Conservation (phyloP, 2,888 invertebrate species). For the Muschampia plurimacula region DNA sequence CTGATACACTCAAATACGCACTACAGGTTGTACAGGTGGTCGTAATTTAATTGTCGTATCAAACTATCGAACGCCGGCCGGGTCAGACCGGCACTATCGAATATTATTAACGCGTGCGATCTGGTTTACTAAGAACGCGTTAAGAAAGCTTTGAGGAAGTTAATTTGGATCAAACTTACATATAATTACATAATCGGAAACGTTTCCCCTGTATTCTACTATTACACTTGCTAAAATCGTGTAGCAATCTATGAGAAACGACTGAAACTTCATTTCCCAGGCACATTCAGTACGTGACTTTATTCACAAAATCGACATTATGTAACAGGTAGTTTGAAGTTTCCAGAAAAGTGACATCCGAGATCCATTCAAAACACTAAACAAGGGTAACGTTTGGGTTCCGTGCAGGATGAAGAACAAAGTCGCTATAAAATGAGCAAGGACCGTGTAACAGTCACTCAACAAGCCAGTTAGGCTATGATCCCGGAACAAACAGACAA, state of each 20-base stretch:
- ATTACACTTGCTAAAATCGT: neutral
- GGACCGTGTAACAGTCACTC: constrained; percentile 27
- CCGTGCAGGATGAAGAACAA: constrained; percentile 26
- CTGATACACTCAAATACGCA: constrained; percentile 21
- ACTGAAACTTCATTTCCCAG: neutral
- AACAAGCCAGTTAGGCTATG: constrained; percentile 25
- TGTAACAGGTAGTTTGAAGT: constrained; percentile 25
- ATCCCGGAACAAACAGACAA: neutral
- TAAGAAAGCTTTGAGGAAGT: constrained; percentile 26
- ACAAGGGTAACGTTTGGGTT: constrained; percentile 24
- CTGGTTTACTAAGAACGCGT: constrained; percentile 18
- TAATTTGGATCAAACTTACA: constrained; percentile 10
- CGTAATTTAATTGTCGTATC: constrained; percentile 56
- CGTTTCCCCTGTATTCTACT: constrained; percentile 21
- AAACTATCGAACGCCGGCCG: constrained; percentile 40
- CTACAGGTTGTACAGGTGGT: constrained; percentile 50
- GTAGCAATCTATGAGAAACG: neutral
- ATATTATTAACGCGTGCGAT: constrained; percentile 20
- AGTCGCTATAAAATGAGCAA: constrained; percentile 37
- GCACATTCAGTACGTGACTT: neutral
- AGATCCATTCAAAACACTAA: constrained; percentile 30
- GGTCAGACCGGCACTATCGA: constrained; percentile 7
- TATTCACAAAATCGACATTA: constrained; percentile 1
- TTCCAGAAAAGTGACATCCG: constrained; percentile 30
- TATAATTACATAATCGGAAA: constrained; percentile 22